A percentile compares a stretch with the other conserved stretches of the same genome.
Evolutionary conservation across 1,140 invertebrate species (phyloP).

Genomic region (Caligus rogercresseyi): DNA sequence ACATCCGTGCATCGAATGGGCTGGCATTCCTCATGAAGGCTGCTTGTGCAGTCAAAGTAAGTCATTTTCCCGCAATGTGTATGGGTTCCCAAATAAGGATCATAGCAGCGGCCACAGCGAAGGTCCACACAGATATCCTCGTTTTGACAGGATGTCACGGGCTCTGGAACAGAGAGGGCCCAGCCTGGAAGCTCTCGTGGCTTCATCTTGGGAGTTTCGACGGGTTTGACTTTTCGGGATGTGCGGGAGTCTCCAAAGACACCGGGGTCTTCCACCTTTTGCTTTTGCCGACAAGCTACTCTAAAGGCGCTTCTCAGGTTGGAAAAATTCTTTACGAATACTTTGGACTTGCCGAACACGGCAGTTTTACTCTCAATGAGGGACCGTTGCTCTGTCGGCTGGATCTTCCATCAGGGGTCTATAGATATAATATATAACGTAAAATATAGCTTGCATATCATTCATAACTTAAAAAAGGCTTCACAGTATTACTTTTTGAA

Average conservation of each 20-base stretch:
- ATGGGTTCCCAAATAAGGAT: slow-evolving; percentile 15
- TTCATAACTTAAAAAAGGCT: too few relatives aligned
- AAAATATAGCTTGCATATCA: too few relatives aligned
- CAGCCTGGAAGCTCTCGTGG: too few relatives aligned
- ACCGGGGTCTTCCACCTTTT: not conserved
- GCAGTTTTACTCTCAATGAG: not conserved
- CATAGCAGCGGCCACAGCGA: not conserved
- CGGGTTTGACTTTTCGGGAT: not conserved
- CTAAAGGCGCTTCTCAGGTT: not conserved
- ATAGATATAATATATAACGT: not conserved
- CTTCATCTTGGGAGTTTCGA: not conserved
- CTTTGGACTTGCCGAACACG: not conserved
- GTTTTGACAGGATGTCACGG: slow-evolving; percentile 2
- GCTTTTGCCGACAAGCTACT: not conserved
- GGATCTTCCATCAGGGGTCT: not conserved
- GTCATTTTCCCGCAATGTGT: slow-evolving; percentile 4
- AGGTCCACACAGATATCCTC: slow-evolving; percentile 7
- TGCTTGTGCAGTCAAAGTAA: slow-evolving; percentile 7
- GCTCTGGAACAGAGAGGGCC: slow-evolving; percentile 1
- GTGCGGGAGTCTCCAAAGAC: not conserved
- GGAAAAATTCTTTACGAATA: not conserved
- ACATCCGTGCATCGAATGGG: slow-evolving; percentile 10
- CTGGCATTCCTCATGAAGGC: slow-evolving; percentile 3
- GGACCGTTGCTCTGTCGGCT: not conserved
- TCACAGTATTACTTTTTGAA: too few relatives aligned